These are phyloP conservation scores for Sigmodon hispidus DNA, from an alignment of 2,113 vertebrate genomes.

Conservation along the genomic window DNA sequence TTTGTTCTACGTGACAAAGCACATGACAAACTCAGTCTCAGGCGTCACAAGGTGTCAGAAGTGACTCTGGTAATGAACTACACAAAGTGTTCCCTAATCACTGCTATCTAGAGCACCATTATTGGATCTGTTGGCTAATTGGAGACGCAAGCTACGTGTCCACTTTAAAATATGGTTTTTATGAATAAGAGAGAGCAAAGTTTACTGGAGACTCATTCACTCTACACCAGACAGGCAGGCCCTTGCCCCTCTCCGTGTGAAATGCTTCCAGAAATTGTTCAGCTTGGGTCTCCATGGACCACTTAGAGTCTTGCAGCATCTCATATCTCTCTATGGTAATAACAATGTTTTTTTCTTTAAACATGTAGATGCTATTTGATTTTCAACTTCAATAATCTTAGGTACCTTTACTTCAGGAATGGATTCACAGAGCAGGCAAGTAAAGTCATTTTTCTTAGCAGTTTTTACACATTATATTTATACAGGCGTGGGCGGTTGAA, in stretches of 20 bases:
- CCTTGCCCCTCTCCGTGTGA: conserved; percentile 19
- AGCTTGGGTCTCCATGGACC: conserved; percentile 68
- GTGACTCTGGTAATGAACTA: conserved; percentile 20
- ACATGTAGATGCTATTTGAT: conserved; percentile 60
- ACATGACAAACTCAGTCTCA: conserved; percentile 34
- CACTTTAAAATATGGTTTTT: conserved; percentile 43
- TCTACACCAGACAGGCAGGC: conserved; percentile 11
- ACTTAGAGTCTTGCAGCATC: conserved; percentile 78
- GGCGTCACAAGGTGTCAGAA: conserved; percentile 38
- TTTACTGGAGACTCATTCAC: conserved; percentile 50
- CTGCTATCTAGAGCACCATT: not conserved
- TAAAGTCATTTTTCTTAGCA: conserved; percentile 57
- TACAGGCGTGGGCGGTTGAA: conserved; percentile 56
- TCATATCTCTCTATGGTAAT: conserved; percentile 65
- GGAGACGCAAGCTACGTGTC: not conserved
- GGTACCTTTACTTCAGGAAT: conserved; percentile 52
- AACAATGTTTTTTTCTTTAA: conserved; percentile 62
- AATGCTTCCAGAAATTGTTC: conserved; percentile 64
- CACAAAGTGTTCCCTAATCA: not conserved
- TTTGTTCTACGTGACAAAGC: conserved; percentile 26
- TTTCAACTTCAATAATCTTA: conserved; percentile 43
- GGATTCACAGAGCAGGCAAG: conserved; percentile 47
- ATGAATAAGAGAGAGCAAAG: conserved; percentile 50
- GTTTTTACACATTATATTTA: conserved; percentile 60
- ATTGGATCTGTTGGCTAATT: not conserved